phyloP scores from a whole-genome alignment of 2,113 vertebrate genomes.

The Physeter macrocephalus region DNA sequence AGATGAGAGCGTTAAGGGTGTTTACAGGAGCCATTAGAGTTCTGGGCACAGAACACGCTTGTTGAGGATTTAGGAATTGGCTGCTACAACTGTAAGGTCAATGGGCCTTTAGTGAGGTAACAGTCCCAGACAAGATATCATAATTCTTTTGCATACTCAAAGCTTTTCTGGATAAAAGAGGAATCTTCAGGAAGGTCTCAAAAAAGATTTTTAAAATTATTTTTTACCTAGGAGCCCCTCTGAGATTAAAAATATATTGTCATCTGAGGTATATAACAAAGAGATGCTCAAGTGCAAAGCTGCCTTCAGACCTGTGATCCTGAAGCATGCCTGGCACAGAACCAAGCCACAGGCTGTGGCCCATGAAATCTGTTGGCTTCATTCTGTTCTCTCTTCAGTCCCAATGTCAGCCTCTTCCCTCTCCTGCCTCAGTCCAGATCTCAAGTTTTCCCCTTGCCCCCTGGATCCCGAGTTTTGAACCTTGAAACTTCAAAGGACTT shows the following conservation, averaged over 20 bases:
- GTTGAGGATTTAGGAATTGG: not conserved
- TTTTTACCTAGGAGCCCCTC: not conserved
- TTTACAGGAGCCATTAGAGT: not conserved
- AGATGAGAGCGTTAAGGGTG: not conserved
- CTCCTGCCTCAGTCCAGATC: not conserved
- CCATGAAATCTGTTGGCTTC: not conserved
- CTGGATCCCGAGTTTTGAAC: not conserved
- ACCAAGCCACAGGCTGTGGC: not conserved
- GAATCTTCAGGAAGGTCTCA: not conserved
- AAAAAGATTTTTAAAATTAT: not conserved
- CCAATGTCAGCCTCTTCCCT: not conserved
- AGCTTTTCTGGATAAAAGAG: not conserved
- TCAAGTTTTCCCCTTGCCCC: not conserved
- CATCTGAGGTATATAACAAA: not conserved
- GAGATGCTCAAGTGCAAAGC: not conserved
- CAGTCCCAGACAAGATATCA: not conserved
- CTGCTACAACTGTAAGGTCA: not conserved
- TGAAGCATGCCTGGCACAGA: not conserved
- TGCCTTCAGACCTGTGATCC: not conserved
- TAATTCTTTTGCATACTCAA: not conserved
- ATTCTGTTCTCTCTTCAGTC: not conserved
- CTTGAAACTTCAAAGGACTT: not conserved
- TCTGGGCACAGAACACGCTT: not conserved
- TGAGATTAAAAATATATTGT: not conserved
- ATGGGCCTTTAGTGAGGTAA: not conserved